A percentile compares a stretch with the other conserved stretches of the same genome.
Evolutionary conservation across 2,888 invertebrate genomes (phyloP).

Genomic region (Leucozona laternaria): DNA sequence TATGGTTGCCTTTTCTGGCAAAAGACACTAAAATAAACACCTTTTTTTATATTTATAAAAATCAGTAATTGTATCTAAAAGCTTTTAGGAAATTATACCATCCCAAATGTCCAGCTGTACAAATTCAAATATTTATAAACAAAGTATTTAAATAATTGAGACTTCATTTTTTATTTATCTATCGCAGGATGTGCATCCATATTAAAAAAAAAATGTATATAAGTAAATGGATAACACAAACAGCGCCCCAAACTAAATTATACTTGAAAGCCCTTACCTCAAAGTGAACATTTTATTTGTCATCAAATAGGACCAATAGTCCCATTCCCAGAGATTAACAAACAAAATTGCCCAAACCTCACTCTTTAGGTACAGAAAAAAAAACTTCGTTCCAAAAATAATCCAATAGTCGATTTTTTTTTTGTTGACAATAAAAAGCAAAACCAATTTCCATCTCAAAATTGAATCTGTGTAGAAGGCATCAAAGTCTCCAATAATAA

Average conservation of each 20-base stretch:
- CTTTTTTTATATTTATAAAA: not conserved
- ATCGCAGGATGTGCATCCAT: too few relatives aligned
- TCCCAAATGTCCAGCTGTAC: not conserved
- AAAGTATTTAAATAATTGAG: not conserved
- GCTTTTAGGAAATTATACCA: not conserved
- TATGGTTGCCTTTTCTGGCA: not conserved
- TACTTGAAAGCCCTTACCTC: not conserved
- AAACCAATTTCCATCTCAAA: not conserved
- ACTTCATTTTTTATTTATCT: not conserved
- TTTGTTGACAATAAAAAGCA: not conserved
- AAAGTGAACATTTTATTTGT: conserved; percentile 13
- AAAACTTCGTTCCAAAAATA: not conserved
- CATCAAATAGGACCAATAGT: conserved; percentile 5
- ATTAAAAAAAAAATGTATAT: too few relatives aligned
- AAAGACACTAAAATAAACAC: not conserved
- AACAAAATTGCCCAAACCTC: not conserved
- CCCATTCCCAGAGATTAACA: not conserved
- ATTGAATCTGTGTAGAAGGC: not conserved
- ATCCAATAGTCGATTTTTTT: not conserved
- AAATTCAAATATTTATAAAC: not conserved
- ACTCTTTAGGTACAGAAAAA: too few relatives aligned
- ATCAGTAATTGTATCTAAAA: not conserved
- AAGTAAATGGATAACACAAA: too few relatives aligned
- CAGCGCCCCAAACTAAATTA: not conserved
- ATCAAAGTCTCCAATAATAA: not conserved